Percentiles rank a stretch among this genome's conserved stretches.
phyloP scores from a whole-genome alignment of 2,888 invertebrate species.

The Macropis europaea region DNA sequence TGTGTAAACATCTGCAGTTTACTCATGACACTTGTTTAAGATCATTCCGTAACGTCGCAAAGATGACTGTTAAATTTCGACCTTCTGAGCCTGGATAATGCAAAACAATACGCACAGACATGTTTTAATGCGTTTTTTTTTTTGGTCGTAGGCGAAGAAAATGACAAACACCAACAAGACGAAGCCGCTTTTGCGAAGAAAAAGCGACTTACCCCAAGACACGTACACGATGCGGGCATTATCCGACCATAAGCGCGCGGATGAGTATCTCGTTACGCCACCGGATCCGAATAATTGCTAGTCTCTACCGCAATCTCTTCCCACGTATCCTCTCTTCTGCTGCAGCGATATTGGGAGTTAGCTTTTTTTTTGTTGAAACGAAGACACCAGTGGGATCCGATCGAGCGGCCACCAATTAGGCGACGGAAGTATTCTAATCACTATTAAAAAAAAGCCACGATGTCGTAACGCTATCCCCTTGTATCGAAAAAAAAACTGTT shows the following conservation, averaged over 20 bases:
- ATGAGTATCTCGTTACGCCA: constrained; percentile 92
- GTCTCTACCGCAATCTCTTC: constrained; percentile 80
- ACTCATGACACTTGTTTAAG: no score
- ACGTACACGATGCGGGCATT: constrained; percentile 94
- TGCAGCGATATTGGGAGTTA: constrained; percentile 76
- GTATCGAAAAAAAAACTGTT: constrained; percentile 17
- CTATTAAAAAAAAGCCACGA: constrained; percentile 24
- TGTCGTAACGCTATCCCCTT: constrained; percentile 13
- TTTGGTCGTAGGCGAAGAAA: constrained; percentile 68
- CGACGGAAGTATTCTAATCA: no score
- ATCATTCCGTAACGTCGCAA: no score
- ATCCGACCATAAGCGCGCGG: constrained; percentile 95
- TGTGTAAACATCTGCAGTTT: no score
- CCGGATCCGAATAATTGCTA: constrained; percentile 94
- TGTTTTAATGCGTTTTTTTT: constrained; percentile 16
- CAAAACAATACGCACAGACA: no score
- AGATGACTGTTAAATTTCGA: no score
- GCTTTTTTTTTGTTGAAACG: no score
- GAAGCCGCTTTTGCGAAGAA: constrained; percentile 94
- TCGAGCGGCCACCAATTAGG: neutral
- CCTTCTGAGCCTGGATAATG: no score
- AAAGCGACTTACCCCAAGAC: constrained; percentile 97
- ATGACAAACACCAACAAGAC: constrained; percentile 82
- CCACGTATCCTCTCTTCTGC: constrained; percentile 74
- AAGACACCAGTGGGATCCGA: constrained; percentile 15